Evolutionary conservation across 1,140 invertebrate species (phyloP), one percentile per base, ranked within the genome.

Genomic region (Chionoecetes opilio): DNA sequence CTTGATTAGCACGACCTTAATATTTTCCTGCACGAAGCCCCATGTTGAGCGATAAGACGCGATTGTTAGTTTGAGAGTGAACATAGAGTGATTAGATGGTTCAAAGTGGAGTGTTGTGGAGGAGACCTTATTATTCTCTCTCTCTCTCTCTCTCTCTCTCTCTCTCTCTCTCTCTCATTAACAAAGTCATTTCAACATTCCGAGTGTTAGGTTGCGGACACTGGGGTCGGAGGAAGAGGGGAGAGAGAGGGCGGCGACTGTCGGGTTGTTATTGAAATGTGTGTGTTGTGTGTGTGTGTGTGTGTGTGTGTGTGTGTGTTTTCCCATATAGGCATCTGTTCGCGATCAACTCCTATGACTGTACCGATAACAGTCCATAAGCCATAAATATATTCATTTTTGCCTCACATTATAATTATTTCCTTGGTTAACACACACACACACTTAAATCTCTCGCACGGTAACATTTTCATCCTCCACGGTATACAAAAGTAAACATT

Each of bases 91-190:
- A 75, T 75, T 75, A n/a, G 63, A 75, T 21, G n/a, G 11, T 75
- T 75, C 63, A 75, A n/a, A 75, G 63, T n/a, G 63, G 21, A 75
- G n/a, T n/a, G 63, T n/a, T 21, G 11, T 75, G 46, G n/a, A 75
- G 63, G 63, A n/a, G 6, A 75, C n/a, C 21, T 75, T 75, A 6
- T 75, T 75, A n/a, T 21, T n/a, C 63, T 63, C 53, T 63, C 53
- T 34, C 31, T 87, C 38, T 89, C 35, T 46, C 87, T 89, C 87
- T 89, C 87, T 46, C 35, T 35, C 35, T 89, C 87, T 37, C 87
- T 35, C 31, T 87, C 38, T 89, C 35, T 46, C 87, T 89, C 87
- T 89, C 87, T 46, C 35, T 35, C 35, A 21, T 32, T 37, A 53
- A 53, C 46, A 53, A 53, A 53, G 46, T 53, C 11, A 53, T 53